These are phyloP conservation scores for Onchidella celtica DNA, from an alignment of 2,888 invertebrate genomes.

Conservation along the genomic window DNA sequence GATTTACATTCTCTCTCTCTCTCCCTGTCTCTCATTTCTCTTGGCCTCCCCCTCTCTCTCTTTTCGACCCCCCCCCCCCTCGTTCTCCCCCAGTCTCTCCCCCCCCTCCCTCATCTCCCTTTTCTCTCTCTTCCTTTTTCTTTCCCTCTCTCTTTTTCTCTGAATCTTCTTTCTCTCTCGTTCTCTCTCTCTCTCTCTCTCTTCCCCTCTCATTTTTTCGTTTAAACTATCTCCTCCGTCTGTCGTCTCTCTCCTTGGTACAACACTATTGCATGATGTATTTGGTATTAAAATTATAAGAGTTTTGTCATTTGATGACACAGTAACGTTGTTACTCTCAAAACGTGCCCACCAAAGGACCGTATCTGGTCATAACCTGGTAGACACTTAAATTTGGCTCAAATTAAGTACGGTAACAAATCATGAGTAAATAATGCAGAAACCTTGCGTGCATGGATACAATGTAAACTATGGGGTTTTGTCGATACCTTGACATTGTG, in stretches of 20 bases:
- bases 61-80: not conserved
- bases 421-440: too few species aligned
- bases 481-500: too few species aligned
- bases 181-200: not conserved
- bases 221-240: not conserved
- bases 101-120: not conserved
- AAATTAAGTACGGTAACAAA: too few species aligned
- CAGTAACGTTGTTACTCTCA: too few species aligned
- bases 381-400: too few species aligned
- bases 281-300: too few species aligned
- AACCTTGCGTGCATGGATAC: too few species aligned
- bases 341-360: too few species aligned
- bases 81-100: not conserved
- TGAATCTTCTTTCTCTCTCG: not conserved
- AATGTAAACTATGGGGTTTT: too few species aligned
- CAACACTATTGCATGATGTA: too few species aligned
- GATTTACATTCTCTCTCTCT: not conserved
- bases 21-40: not conserved
- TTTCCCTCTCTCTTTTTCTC: conserved; percentile 8
- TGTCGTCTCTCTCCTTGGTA: not conserved
- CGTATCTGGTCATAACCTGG: too few species aligned
- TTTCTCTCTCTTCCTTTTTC: not conserved
- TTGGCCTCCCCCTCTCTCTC: not conserved
- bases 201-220: not conserved
- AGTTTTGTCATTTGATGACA: too few species aligned